Conservation (phyloP, 2,113 vertebrate genomes). For the Albula goreensis region DNA sequence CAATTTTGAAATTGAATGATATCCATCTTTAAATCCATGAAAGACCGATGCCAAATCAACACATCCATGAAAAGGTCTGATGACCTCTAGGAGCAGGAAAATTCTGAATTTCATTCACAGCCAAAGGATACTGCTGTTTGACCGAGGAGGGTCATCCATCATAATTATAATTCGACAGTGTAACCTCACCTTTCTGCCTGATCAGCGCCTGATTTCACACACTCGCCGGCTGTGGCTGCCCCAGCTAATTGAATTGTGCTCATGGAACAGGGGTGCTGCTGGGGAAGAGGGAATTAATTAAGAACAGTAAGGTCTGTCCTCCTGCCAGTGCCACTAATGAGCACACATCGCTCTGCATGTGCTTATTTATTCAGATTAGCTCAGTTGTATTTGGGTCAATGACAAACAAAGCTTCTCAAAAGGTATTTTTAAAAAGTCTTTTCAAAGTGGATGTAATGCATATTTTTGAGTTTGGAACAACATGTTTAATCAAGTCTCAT, state of each 20-base stretch:
- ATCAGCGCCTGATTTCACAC: slow-evolving; percentile 55
- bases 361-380: slow-evolving; percentile 31
- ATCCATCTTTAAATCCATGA: neutral
- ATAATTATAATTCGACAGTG: slow-evolving; percentile 55
- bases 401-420: no score
- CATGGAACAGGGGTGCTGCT: slow-evolving; percentile 35
- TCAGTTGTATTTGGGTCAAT: neutral
- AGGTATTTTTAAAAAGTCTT: no score
- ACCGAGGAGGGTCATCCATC: slow-evolving; percentile 45
- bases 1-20: neutral
- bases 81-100: neutral
- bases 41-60: neutral
- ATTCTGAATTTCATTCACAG: neutral
- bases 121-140: slow-evolving; percentile 7
- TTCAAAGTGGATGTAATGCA: no score
- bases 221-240: slow-evolving; percentile 43
- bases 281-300: slow-evolving; percentile 40
- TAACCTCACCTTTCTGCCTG: slow-evolving; percentile 54
- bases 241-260: slow-evolving; percentile 44
- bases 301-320: slow-evolving; percentile 24
- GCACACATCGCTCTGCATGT: slow-evolving; percentile 4
- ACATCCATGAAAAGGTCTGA: neutral
- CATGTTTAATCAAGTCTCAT: no score
- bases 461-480: no score
- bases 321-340: slow-evolving; percentile 37